These are phyloP conservation scores for Pediacus dermestoides DNA, from an alignment of 2,888 invertebrate genomes.

Conservation along the genomic window DNA sequence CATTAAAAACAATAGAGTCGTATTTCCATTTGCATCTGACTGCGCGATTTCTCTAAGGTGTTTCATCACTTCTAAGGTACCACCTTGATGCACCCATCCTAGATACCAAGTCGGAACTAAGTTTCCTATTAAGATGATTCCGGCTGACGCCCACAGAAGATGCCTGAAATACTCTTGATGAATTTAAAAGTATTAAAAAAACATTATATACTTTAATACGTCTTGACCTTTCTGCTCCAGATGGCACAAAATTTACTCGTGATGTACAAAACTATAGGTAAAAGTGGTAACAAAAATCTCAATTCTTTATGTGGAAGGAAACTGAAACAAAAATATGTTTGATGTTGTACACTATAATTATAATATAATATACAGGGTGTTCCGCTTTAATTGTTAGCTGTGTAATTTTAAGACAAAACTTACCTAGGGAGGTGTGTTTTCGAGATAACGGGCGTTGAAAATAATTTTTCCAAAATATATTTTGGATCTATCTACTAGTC, in stretches of 20 bases:
- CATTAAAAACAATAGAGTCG: slow-evolving; percentile 75
- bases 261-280: slow-evolving; percentile 71
- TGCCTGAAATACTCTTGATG: no score
- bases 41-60: slow-evolving; percentile 56
- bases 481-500: no score
- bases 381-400: no score
- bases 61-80: slow-evolving; percentile 71
- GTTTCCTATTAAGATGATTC: slow-evolving; percentile 58
- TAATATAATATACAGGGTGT: no score
- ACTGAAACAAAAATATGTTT: slow-evolving; percentile 60
- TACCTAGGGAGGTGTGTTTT: no score
- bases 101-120: slow-evolving; percentile 67
- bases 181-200: no score
- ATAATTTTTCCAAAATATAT: no score
- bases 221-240: slow-evolving; percentile 64
- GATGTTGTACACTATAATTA: background rate
- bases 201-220: no score
- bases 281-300: slow-evolving; percentile 80
- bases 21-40: slow-evolving; percentile 50
- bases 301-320: slow-evolving; percentile 90
- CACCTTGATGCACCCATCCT: slow-evolving; percentile 75
- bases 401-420: no score
- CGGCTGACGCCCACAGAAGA: slow-evolving; percentile 44
- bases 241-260: slow-evolving; percentile 60
- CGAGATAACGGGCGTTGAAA: no score